Conservation (phyloP, 2,113 vertebrate species). For the Nyctibius bracteatus region DNA sequence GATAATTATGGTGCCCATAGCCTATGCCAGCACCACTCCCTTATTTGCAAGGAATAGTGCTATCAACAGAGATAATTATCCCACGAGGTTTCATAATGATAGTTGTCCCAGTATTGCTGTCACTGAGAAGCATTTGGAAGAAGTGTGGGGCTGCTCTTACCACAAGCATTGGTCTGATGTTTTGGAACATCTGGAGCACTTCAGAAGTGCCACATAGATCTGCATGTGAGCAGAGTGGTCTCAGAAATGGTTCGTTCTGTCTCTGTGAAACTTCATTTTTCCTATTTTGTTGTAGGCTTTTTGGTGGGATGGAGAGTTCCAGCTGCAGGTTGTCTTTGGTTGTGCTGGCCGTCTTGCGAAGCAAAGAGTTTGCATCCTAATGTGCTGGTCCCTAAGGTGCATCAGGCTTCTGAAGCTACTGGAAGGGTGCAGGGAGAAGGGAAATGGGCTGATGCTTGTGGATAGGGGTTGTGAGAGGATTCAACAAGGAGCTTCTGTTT, state of each 20-base stretch:
- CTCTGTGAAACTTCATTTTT: not conserved
- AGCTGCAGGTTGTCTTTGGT: not conserved
- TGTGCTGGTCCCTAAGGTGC: not conserved
- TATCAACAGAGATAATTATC: constrained; percentile 1
- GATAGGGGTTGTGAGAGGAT: not conserved
- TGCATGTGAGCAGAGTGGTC: not conserved
- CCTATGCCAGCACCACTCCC: constrained; percentile 48
- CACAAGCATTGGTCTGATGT: rapidly evolving
- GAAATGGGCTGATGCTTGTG: not conserved
- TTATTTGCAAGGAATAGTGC: constrained; percentile 50
- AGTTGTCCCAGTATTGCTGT: not conserved
- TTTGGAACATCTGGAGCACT: not conserved
- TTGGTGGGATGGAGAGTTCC: not conserved
- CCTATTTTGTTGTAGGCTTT: not conserved
- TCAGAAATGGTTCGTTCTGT: not conserved
- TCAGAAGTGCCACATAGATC: not conserved
- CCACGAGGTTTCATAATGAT: not conserved
- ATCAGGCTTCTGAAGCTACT: not conserved
- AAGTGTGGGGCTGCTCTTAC: not conserved
- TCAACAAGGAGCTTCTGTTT: not conserved
- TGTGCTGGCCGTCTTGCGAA: not conserved
- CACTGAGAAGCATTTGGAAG: not conserved
- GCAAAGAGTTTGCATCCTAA: rapidly evolving
- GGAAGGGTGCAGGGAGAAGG: not conserved
- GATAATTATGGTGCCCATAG: not conserved